Base-by-base conservation (phyloP, 2,888 invertebrate species). In the Euzetes globulus region DNA sequence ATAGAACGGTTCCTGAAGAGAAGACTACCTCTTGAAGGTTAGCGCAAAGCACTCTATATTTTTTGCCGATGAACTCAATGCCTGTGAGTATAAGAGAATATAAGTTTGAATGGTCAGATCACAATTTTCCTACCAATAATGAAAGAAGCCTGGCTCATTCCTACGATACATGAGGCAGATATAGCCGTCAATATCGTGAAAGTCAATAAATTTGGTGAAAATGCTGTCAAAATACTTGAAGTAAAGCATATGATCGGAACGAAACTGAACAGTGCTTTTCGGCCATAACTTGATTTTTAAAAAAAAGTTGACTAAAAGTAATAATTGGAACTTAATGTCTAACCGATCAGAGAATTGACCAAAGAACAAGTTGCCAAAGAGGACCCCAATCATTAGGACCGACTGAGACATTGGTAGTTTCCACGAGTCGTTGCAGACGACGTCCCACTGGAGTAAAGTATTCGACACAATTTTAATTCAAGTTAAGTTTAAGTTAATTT, bases 281-380 rank as follows among this genome's bases (percentile, higher is more conserved):
- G 29, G 11, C 74, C 74, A 71, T 50, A 71, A 25, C 71, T 73
- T 22, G n/a, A n/a, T n/a, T n/a, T n/a, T n/a, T n/a, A n/a, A n/a
- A n/a, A 50, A 45, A 73, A 55, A 55, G 5, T 55, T 3, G 47
- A 47, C 15, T 55, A 7, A 22, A 2, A 55, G 11, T 55, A 25
- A 19, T 11, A 9, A 11, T 19, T 19, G 22, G 9, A 19, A 1
- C 2, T 2, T 7, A 9, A 11, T 55, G 25, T 33, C 27, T 3
- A 25, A 71, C 72, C 41, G 17, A 25, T 58, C 55, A 19, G 72
- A 33, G 50, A 50, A 33, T n/a, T 17, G 15, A 15, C 72, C 72
- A 25, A 71, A 58, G 22, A 68, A 37, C 13, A 68, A 45, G 19
- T 37, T 41, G 6, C 68, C 68, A 22, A 68, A 60, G 19, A 68